Percentiles rank a stretch among this genome's conserved stretches.
Evolutionary conservation across 2,888 invertebrate genomes (phyloP).

Genomic region (Phengaris arion): DNA sequence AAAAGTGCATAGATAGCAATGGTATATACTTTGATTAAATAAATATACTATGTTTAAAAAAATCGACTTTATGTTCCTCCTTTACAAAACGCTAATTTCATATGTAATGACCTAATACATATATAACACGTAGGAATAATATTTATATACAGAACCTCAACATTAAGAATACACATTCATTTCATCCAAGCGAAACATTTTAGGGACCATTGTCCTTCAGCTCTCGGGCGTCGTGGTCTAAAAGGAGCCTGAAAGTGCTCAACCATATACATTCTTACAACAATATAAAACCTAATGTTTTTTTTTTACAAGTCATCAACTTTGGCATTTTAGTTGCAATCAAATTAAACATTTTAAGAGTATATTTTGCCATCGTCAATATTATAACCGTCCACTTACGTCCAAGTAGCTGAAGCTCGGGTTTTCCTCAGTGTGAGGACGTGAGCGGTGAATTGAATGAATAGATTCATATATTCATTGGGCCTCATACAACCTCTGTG

Average conservation of each 20-base stretch:
- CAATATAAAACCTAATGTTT: neutral
- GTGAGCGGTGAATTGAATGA: too few relatives aligned
- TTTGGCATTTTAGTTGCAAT: neutral
- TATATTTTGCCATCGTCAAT: too few relatives aligned
- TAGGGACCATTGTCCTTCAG: slow-evolving; percentile 3
- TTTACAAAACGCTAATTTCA: too few relatives aligned
- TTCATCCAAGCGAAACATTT: slow-evolving; percentile 18
- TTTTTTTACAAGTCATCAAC: neutral
- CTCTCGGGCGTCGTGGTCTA: slow-evolving; percentile 5
- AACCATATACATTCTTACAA: neutral
- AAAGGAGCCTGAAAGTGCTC: slow-evolving; percentile 8
- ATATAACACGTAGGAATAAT: neutral
- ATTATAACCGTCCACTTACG: too few relatives aligned
- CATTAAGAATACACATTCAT: slow-evolving; percentile 4
- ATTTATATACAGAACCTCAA: neutral
- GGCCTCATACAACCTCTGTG: too few relatives aligned
- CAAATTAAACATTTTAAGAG: neutral
- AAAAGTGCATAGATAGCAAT: too few relatives aligned
- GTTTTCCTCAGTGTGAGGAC: too few relatives aligned
- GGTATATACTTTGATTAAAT: too few relatives aligned
- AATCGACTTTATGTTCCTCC: too few relatives aligned
- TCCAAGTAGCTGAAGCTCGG: too few relatives aligned
- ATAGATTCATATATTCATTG: too few relatives aligned
- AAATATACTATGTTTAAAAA: too few relatives aligned
- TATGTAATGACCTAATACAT: neutral